Evolutionary conservation across 2,113 vertebrate genomes (phyloP).

Genomic region (Leiothrix lutea): DNA sequence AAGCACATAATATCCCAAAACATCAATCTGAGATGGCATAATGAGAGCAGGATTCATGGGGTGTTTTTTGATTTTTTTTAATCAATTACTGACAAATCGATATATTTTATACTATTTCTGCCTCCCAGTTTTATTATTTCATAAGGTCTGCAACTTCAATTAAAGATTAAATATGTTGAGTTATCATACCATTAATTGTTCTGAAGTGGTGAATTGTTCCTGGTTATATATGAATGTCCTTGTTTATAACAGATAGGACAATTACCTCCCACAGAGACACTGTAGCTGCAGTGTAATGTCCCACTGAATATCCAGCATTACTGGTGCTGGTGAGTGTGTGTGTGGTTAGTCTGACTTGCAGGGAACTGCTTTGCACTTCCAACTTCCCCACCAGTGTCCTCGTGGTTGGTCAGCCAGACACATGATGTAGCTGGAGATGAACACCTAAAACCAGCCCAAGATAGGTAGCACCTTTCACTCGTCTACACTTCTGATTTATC

Average conservation of each 20-base stretch:
- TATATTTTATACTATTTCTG: constrained; percentile 36
- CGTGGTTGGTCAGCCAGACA: neutral
- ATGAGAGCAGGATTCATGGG: constrained; percentile 38
- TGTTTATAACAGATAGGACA: neutral
- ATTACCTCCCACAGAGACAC: neutral
- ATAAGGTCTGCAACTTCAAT: neutral
- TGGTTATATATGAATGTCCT: neutral
- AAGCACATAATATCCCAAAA: constrained; percentile 42
- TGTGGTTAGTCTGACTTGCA: neutral
- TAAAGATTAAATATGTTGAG: neutral
- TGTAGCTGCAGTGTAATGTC: neutral
- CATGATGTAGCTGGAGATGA: neutral
- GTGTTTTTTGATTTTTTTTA: neutral
- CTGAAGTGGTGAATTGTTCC: neutral
- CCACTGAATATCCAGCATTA: neutral
- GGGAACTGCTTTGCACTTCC: neutral
- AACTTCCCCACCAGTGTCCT: neutral
- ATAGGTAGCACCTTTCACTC: neutral
- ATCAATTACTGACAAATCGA: constrained; percentile 61
- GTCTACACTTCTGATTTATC: neutral
- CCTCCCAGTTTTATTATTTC: constrained; percentile 6
- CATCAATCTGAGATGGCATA: constrained; percentile 47
- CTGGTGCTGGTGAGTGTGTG: neutral
- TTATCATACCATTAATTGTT: constrained; percentile 33
- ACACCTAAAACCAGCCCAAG: neutral